Base-by-base conservation (phyloP, 2,888 invertebrate genomes). In the Elegia similella region DNA sequence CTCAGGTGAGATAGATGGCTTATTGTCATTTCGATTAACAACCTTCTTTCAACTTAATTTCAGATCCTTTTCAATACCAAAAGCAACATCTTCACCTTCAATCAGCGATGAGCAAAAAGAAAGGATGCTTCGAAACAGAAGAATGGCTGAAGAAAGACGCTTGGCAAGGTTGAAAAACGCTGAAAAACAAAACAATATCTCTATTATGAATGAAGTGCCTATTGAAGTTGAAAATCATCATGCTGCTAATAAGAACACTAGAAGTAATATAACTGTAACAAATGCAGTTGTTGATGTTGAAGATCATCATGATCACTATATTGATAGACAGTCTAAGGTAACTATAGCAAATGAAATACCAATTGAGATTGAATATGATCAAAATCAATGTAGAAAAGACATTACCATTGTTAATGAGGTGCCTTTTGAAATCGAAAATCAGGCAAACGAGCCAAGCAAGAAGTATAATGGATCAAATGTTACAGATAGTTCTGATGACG, bases 111-210 rank as follows among this genome's bases (percentile, higher is more conserved):
- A 95, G 62, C 94, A 95, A 70, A 92, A 92, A 65, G 93, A 95
- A 55, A 92, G 94, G 70, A 94, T 96, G 82, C 92, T 95, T 23
- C 92, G 92, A 64, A 96, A 96, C 73, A 92, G 94, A 54, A 88
- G 90, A 67, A 62, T 94, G 48, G 95, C 95, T 0, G 92, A 94
- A 78, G 94, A 95, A 73, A 90, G 93, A 62, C 82, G 93, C 53
- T 84, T 93, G n/a, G 93, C 93, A 0, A 92, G 90, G 70, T 72
- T 92, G 8, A 80, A 87, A 68, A 78, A 80, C 48, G 10, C 50
- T 60, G 55, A 59, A n/a, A n/a, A n/a, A 57, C 56, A 54, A 30
- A n/a, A 59, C 13, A 32, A 13, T 23, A 56, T 17, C 16, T 56
- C 30, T 42, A 50, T 46, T 30, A 23, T 10, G 58, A 57, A 38